A percentile compares a stretch with the other conserved stretches of the same genome.
These are phyloP conservation scores for Eubasilissa splendida DNA, from an alignment of 2,888 invertebrate genomes.

Conservation along the genomic window DNA sequence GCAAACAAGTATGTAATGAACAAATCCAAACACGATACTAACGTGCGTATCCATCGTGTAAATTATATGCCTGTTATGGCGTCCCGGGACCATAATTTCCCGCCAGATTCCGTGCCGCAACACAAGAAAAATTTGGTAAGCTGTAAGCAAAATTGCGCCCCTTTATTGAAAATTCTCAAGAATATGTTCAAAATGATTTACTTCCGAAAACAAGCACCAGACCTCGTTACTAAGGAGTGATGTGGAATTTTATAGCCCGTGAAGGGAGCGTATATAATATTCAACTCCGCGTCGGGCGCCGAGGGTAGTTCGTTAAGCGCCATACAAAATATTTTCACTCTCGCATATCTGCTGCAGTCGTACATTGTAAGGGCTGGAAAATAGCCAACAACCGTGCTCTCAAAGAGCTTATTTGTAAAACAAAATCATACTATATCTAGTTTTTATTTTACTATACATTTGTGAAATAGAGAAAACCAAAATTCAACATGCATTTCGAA, in stretches of 20 bases:
- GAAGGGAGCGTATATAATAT: slow-evolving; percentile 19
- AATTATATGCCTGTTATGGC: slow-evolving; percentile 50
- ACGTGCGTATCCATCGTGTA: slow-evolving; percentile 54
- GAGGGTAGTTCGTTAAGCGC: slow-evolving; percentile 43
- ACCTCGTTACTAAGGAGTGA: background rate
- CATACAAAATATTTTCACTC: slow-evolving; percentile 39
- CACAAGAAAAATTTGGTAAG: background rate
- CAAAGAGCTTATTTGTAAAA: no score
- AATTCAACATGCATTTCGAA: no score
- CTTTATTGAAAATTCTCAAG: background rate
- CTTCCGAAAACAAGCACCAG: background rate
- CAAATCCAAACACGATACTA: slow-evolving; percentile 58
- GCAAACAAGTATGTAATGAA: slow-evolving; percentile 58
- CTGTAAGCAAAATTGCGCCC: background rate
- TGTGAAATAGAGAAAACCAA: background rate
- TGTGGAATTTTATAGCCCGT: slow-evolving; percentile 16
- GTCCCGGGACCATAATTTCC: slow-evolving; percentile 50
- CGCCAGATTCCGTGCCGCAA: slow-evolving; percentile 11
- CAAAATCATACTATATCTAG: no score
- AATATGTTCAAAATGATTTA: background rate
- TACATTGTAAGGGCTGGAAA: background rate
- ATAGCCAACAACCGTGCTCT: background rate
- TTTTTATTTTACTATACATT: background rate
- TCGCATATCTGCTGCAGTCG: background rate
- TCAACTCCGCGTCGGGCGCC: slow-evolving; percentile 28